phyloP scores from a whole-genome alignment of 2,888 invertebrate species.

The Megalurothrips usitatus region DNA sequence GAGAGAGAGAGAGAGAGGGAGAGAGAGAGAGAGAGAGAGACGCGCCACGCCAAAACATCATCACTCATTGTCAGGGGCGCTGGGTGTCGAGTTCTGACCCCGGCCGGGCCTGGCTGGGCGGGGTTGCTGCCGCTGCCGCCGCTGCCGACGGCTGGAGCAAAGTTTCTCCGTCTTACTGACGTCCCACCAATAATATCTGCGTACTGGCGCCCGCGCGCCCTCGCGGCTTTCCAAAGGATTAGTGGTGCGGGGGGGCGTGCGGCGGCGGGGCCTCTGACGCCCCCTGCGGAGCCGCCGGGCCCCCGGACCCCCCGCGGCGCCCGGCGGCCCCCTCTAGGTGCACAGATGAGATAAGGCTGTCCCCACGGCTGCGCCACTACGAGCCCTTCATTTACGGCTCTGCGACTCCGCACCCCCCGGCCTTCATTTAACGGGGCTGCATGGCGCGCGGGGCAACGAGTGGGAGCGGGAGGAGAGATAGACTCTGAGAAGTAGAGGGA shows the following conservation, averaged over 20 bases:
- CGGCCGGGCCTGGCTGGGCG: no score
- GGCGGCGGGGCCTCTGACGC: not conserved
- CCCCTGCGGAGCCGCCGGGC: not conserved
- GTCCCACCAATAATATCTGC: constrained; percentile 16
- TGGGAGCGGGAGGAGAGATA: no score
- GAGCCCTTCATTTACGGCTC: not conserved
- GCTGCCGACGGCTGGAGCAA: constrained; percentile 10
- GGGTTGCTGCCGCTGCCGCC: no score
- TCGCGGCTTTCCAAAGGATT: not conserved
- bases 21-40: no score
- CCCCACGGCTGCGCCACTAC: not conserved
- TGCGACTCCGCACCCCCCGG: no score
- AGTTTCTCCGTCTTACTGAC: constrained; percentile 15
- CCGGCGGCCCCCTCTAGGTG: not conserved
- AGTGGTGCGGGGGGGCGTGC: not conserved
- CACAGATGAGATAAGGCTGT: no score
- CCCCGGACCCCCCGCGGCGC: not conserved
- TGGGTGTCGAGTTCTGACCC: not conserved
- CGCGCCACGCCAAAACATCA: constrained; percentile 7
- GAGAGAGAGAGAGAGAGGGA: no score
- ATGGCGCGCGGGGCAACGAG: no score
- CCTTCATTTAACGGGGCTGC: no score
- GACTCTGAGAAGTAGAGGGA: no score
- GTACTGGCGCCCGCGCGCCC: not conserved
- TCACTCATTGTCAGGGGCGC: constrained; percentile 16